These are phyloP conservation scores for Rugalucina vietnamica DNA, from an alignment of 2,888 invertebrate species.

Conservation along the genomic window DNA sequence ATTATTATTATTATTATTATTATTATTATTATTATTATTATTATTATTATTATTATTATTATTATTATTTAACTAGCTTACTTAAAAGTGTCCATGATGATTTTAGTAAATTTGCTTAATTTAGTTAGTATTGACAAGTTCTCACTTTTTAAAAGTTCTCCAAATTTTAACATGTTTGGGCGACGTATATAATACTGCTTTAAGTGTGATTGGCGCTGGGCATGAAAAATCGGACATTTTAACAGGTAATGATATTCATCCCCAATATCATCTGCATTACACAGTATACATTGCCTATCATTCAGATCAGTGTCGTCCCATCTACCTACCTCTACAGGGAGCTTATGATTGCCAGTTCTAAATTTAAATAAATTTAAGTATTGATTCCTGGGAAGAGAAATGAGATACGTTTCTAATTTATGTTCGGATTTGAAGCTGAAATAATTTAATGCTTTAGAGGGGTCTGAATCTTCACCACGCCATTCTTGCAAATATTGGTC, in stretches of 20 bases:
- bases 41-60: no score
- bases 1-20: no score
- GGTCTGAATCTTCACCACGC: background rate
- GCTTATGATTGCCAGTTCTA: background rate
- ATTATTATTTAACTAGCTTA: no score
- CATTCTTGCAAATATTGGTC: background rate
- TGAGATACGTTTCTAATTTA: background rate
- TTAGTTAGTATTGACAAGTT: no score
- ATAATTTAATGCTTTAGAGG: background rate
- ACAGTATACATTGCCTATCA: background rate
- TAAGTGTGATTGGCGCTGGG: background rate
- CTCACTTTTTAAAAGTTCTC: no score
- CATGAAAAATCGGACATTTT: background rate
- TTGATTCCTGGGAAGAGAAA: background rate
- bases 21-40: no score
- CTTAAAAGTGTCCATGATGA: no score
- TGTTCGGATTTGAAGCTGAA: background rate
- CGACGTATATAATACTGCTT: background rate
- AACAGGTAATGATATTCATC: background rate
- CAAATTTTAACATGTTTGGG: background rate
- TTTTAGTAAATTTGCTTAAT: no score
- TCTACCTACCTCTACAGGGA: background rate
- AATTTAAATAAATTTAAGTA: background rate
- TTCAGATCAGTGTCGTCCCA: background rate
- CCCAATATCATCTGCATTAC: background rate